Evolutionary conservation across 2,797 vertebrate species (phyloP).

Genomic region (Sebastes kiyomatsui): DNA sequence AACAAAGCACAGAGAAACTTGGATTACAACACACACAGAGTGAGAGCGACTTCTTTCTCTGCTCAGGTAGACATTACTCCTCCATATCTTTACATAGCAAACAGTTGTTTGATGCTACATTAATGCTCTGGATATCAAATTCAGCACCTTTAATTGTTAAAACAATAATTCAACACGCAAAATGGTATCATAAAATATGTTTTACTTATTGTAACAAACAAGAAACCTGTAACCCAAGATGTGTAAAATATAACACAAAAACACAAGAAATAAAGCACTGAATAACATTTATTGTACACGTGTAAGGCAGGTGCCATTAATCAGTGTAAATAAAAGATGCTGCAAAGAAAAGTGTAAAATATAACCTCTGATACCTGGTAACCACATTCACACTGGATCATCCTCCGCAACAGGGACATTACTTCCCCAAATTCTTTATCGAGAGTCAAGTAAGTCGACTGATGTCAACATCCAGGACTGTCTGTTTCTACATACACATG

Average conservation of each 20-base stretch:
- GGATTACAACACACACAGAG: no score
- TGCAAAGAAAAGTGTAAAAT: constrained; percentile 57
- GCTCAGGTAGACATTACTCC: no score
- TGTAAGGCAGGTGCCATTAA: constrained; percentile 66
- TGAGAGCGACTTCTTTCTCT: no score
- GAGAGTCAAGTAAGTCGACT: not conserved
- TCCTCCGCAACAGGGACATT: constrained; percentile 6
- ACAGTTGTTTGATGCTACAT: no score
- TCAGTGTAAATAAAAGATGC: constrained; percentile 57
- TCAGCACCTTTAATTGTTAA: not conserved
- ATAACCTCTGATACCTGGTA: constrained; percentile 55
- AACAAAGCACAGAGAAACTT: no score
- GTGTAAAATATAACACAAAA: constrained; percentile 24
- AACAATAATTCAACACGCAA: not conserved
- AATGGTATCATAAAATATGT: not conserved
- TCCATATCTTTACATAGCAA: no score
- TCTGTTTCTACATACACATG: constrained; percentile 6
- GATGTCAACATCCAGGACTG: constrained; percentile 3
- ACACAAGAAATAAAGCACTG: constrained; percentile 50
- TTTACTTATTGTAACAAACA: not conserved
- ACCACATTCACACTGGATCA: constrained; percentile 32
- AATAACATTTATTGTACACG: constrained; percentile 74
- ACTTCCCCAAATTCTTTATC: not conserved
- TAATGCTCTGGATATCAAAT: no score
- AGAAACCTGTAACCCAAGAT: not conserved